Evolutionary conservation across 2,888 invertebrate genomes (phyloP).

Genomic region (Tiphia femorata): DNA sequence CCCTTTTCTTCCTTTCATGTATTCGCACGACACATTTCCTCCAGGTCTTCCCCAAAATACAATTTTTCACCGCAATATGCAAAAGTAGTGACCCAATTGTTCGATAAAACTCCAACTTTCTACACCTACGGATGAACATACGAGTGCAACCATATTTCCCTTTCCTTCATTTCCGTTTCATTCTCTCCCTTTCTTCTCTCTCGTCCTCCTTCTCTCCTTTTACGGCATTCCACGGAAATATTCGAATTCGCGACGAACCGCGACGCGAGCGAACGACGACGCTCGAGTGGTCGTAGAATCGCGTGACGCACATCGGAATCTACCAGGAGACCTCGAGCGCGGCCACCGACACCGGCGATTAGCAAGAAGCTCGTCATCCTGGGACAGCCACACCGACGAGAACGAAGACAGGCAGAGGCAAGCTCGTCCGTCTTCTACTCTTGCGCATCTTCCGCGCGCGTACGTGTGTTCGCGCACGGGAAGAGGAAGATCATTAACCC

Average conservation of each 20-base stretch:
- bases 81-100: too few relatives aligned
- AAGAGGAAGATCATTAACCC: conserved; percentile 26
- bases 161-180: conserved; percentile 7
- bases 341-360: conserved; percentile 58
- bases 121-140: too few relatives aligned
- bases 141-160: too few relatives aligned
- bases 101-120: too few relatives aligned
- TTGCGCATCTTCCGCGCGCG: conserved; percentile 9
- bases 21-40: neutral
- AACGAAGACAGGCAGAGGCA: conserved; percentile 3
- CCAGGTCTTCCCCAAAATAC: neutral
- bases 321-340: conserved; percentile 60
- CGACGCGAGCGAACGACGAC: too few relatives aligned
- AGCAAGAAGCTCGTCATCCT: conserved; percentile 33
- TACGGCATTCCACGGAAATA: conserved; percentile 25
- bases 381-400: conserved; percentile 30
- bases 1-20: neutral
- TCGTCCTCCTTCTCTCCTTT: conserved; percentile 5
- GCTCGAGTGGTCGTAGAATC: conserved; percentile 24
- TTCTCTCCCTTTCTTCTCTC: conserved; percentile 3
- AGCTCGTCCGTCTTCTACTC: conserved; percentile 1
- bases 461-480: too few relatives aligned
- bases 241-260: conserved; percentile 23
- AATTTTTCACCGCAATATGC: neutral
- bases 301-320: conserved; percentile 61